Evolutionary conservation across 2,113 vertebrate genomes (phyloP).

Genomic region (Colius striatus): DNA sequence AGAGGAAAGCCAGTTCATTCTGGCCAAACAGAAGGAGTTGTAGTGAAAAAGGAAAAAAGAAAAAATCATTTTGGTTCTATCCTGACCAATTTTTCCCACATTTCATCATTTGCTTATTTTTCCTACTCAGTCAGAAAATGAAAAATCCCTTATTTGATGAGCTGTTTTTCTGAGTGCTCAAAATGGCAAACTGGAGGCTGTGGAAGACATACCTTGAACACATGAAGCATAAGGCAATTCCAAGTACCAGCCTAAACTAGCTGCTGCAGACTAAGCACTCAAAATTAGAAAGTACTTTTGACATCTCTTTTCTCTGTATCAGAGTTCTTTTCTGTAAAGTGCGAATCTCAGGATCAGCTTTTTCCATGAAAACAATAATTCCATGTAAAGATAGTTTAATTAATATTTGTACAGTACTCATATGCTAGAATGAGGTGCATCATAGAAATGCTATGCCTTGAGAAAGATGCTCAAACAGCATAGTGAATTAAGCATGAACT

Average conservation of each 20-base stretch:
- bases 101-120: neutral
- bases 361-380: neutral
- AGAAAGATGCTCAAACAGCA: neutral
- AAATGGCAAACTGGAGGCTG: neutral
- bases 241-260: neutral
- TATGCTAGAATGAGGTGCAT: neutral
- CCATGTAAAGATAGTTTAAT: neutral
- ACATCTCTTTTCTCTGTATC: neutral
- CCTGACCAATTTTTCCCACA: neutral
- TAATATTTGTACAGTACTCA: neutral
- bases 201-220: neutral
- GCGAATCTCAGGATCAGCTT: neutral
- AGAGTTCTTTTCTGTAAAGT: neutral
- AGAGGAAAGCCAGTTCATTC: neutral
- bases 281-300: neutral
- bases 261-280: neutral
- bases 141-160: neutral
- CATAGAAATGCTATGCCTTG: neutral
- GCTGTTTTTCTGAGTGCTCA: neutral
- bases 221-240: neutral
- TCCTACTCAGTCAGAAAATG: neutral
- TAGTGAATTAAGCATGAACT: neutral
- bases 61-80: neutral
- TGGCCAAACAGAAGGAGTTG: neutral
- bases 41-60: neutral